phyloP scores from a whole-genome alignment of 2,888 invertebrate genomes.

The Cetonia aurata region DNA sequence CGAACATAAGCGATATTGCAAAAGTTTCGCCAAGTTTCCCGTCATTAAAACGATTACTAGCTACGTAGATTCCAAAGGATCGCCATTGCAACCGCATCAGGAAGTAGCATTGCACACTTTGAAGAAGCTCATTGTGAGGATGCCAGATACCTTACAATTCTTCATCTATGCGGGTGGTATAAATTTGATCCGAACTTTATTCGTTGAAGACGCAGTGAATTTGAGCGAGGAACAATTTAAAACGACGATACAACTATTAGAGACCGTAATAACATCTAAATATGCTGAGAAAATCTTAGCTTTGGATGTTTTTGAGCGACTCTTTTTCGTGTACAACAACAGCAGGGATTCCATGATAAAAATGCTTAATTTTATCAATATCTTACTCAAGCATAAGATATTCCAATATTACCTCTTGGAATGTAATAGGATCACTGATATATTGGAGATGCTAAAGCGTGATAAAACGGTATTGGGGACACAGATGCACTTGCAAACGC shows the following conservation, averaged over 20 bases:
- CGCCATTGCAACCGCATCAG: neutral
- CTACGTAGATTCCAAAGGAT: neutral
- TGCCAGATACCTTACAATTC: slow-evolving; percentile 1
- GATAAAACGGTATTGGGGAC: slow-evolving; percentile 5
- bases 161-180: neutral
- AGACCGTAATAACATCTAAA: neutral
- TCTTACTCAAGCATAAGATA: slow-evolving; percentile 9
- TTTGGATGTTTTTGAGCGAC: neutral
- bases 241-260: neutral
- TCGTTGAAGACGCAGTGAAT: neutral
- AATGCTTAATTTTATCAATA: slow-evolving; percentile 31
- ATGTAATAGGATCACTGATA: slow-evolving; percentile 7
- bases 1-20: slow-evolving; percentile 30
- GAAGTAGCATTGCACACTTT: slow-evolving; percentile 2
- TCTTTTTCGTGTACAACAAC: slow-evolving; percentile 8
- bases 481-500: slow-evolving; percentile 16
- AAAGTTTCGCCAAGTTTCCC: slow-evolving; percentile 6
- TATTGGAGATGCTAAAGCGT: slow-evolving; percentile 17
- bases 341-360: neutral
- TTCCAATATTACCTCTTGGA: slow-evolving; percentile 34
- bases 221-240: neutral
- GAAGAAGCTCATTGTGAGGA: slow-evolving; percentile 2
- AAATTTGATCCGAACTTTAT: neutral
- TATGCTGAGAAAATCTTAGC: neutral
- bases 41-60: neutral